Conservation (phyloP, 1,140 invertebrate species). For the Zaprionus vittiger region DNA sequence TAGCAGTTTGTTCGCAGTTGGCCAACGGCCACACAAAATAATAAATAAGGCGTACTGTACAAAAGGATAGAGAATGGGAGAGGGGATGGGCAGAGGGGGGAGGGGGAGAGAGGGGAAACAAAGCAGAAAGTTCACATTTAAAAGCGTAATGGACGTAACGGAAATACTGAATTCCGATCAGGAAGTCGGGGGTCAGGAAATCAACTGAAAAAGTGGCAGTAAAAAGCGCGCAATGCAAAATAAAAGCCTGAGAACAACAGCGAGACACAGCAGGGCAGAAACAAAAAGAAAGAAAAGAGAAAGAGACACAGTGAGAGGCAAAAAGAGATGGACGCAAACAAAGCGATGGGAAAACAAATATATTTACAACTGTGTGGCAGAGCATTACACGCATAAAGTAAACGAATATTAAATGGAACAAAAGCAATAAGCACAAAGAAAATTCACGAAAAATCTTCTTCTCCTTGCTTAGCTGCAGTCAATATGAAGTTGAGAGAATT, state of each 20-base stretch:
- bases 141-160: constrained; percentile 76
- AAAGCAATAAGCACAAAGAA: constrained; percentile 14
- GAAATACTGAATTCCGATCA: constrained; percentile 81
- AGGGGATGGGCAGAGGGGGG: no score
- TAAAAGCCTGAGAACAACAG: constrained; percentile 22
- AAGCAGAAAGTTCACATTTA: constrained; percentile 64
- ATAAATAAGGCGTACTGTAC: constrained; percentile 22
- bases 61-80: not conserved
- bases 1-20: constrained; percentile 4
- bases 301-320: constrained; percentile 1
- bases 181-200: constrained; percentile 72
- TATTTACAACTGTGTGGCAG: constrained; percentile 33
- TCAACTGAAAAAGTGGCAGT: constrained; percentile 73
- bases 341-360: constrained; percentile 32
- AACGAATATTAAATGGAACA: constrained; percentile 42
- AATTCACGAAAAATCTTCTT: constrained; percentile 8
- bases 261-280: constrained; percentile 1
- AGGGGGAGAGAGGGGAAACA: constrained; percentile 1
- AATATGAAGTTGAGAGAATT: not conserved
- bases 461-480: not conserved
- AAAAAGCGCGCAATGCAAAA: constrained; percentile 63
- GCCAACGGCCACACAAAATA: constrained; percentile 29
- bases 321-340: constrained; percentile 22
- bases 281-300: constrained; percentile 23
- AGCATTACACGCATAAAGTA: constrained; percentile 36